phyloP scores from a whole-genome alignment of 2,113 vertebrate species.

The Isurus oxyrinchus region DNA sequence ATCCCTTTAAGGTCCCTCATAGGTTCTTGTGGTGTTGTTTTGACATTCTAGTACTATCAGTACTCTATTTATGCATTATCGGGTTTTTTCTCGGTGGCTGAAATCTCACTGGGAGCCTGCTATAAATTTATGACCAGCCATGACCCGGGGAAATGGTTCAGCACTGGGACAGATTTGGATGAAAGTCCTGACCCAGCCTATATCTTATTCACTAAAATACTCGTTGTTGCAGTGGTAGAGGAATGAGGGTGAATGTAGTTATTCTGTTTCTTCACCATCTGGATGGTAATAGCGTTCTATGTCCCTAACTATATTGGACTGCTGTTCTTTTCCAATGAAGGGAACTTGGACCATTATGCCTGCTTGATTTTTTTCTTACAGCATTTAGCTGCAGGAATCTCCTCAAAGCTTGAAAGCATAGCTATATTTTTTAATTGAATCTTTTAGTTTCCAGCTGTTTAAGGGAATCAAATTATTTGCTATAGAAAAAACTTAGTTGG shows the following conservation, averaged over 20 bases:
- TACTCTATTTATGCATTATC: background rate
- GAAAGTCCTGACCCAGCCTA: background rate
- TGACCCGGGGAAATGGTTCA: background rate
- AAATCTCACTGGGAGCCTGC: too few species aligned
- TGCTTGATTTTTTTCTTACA: background rate
- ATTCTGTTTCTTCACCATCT: background rate
- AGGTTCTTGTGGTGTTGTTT: background rate
- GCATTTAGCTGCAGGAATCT: background rate
- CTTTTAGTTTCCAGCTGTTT: background rate
- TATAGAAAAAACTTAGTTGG: background rate
- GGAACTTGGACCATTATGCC: background rate
- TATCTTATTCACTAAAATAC: background rate
- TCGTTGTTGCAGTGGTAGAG: background rate
- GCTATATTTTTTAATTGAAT: conserved; percentile 4
- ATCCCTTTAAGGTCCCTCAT: background rate
- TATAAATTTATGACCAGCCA: background rate
- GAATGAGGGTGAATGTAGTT: background rate
- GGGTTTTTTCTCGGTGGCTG: background rate
- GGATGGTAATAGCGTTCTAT: background rate
- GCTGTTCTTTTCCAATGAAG: background rate
- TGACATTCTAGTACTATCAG: background rate
- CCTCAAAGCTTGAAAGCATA: background rate
- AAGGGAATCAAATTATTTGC: background rate
- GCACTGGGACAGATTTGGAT: background rate
- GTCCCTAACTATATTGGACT: background rate